A percentile compares a stretch with the other conserved stretches of the same genome.
Conservation (phyloP, 1,140 invertebrate genomes). For the Dendrolimus punctatus region DNA sequence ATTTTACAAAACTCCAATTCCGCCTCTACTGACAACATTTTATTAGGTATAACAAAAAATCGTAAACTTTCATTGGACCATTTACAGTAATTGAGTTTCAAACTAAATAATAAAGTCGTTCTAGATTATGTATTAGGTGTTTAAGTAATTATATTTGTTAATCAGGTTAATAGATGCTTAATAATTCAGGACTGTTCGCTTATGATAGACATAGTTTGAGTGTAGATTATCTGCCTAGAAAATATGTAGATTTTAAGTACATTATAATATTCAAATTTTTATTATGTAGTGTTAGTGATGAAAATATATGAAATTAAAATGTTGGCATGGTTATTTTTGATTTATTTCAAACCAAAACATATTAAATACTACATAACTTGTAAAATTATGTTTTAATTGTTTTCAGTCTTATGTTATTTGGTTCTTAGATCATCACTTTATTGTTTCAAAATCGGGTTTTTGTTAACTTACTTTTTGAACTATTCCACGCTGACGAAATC, state of each 20-base stretch:
- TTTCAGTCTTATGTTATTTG: too few species aligned
- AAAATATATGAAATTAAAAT: conserved; percentile 21
- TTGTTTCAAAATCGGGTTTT: too few species aligned
- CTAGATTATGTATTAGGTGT: conserved; percentile 23
- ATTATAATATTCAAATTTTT: conserved; percentile 6
- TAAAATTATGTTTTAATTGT: too few species aligned
- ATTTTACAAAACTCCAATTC: conserved; percentile 56
- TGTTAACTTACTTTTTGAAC: too few species aligned
- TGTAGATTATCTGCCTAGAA: conserved; percentile 17
- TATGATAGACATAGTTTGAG: conserved; percentile 20
- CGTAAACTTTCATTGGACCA: conserved; percentile 49
- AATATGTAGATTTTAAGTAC: conserved; percentile 1
- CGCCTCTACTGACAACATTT: conserved; percentile 64
- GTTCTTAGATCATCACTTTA: too few species aligned
- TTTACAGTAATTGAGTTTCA: conserved; percentile 31
- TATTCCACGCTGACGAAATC: too few species aligned
- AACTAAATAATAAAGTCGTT: conserved; percentile 19
- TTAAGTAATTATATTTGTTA: conserved; percentile 11
- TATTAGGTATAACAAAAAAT: conserved; percentile 58
- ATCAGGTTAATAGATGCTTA: conserved; percentile 30
- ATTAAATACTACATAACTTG: too few species aligned
- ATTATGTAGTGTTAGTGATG: conserved; percentile 3
- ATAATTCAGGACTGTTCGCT: conserved; percentile 26
- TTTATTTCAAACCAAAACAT: neutral
- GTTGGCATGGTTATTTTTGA: conserved; percentile 28